Evolutionary conservation across 2,113 vertebrate genomes (phyloP).

Genomic region (Malurus alboscapulatus): DNA sequence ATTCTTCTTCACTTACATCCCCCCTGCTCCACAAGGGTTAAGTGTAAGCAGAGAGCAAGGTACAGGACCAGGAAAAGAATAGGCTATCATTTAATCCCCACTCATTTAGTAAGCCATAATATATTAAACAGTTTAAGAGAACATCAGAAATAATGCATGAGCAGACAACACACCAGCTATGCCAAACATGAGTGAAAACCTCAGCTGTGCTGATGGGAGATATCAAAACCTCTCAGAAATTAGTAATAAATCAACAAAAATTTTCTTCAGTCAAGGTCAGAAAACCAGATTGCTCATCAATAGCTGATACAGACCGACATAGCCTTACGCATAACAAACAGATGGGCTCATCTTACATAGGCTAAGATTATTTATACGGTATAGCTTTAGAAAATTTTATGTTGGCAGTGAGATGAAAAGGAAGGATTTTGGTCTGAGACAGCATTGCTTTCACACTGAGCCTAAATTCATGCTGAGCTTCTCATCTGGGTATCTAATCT

Average conservation of each 20-base stretch:
- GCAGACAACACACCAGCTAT: not conserved
- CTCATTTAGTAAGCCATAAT: slow-evolving; percentile 13
- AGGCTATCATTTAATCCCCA: slow-evolving; percentile 17
- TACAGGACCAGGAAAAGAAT: not conserved
- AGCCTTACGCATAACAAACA: not conserved
- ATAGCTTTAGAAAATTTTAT: not conserved
- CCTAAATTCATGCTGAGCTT: not conserved
- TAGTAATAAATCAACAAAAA: not conserved
- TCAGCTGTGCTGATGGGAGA: not conserved
- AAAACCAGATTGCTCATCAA: not conserved
- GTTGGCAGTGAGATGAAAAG: not conserved
- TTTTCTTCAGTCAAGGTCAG: not conserved
- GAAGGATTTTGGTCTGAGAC: not conserved
- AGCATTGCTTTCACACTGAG: not conserved
- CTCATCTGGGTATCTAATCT: not conserved
- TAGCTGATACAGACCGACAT: not conserved
- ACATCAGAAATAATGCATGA: slow-evolving; percentile 23
- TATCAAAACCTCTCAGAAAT: not conserved
- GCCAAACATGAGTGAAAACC: not conserved
- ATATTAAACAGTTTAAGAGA: slow-evolving; percentile 35
- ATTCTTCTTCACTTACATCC: not conserved
- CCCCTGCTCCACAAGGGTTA: not conserved
- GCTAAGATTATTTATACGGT: not conserved
- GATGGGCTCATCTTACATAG: not conserved
- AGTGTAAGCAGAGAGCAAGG: not conserved